phyloP scores from a whole-genome alignment of 2,888 invertebrate genomes.

The Ectobius pallidus region DNA sequence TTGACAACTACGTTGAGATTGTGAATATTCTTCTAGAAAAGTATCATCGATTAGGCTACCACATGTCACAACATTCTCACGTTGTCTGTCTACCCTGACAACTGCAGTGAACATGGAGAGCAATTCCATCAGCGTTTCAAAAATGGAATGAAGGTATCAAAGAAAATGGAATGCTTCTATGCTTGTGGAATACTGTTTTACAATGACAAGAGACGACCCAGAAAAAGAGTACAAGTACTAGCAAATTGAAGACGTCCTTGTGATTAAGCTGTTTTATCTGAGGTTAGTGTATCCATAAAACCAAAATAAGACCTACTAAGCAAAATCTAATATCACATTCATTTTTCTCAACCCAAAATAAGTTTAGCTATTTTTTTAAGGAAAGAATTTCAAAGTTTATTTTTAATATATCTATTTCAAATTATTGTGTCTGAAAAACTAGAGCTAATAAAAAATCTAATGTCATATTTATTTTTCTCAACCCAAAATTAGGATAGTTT shows the following conservation, averaged over 20 bases:
- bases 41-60: neutral
- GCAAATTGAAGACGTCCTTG: too few species aligned
- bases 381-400: too few species aligned
- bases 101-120: neutral
- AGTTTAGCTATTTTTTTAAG: neutral
- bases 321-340: conserved; percentile 3
- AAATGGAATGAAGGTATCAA: conserved; percentile 2
- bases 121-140: neutral
- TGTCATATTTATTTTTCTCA: neutral
- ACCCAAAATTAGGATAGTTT: neutral
- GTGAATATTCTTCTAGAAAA: neutral
- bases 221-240: neutral
- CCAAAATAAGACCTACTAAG: neutral
- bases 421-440: neutral
- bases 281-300: neutral
- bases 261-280: too few species aligned
- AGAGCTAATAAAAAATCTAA: neutral
- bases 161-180: neutral
- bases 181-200: neutral
- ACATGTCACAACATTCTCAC: neutral
- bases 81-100: neutral
- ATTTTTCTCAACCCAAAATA: conserved; percentile 1
- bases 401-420: too few species aligned
- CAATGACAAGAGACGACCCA: neutral
- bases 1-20: neutral